Conservation (phyloP, 2,888 invertebrate species). For the Pristionchus japonicus region DNA sequence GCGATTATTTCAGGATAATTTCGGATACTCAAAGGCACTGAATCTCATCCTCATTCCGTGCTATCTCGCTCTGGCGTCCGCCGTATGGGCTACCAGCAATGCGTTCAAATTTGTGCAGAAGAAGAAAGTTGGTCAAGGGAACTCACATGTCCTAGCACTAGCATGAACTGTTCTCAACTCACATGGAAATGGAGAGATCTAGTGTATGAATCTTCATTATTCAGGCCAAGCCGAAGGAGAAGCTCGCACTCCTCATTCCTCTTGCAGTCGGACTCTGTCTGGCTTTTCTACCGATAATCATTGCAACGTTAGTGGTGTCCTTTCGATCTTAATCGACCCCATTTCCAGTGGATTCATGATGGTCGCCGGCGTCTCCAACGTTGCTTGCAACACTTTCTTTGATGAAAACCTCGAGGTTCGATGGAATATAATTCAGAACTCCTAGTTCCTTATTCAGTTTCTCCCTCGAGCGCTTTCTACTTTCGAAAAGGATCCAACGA, state of each 20-base stretch:
- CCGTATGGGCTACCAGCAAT: background rate
- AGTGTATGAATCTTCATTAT: too few relatives aligned
- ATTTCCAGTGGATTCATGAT: background rate
- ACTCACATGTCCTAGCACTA: too few relatives aligned
- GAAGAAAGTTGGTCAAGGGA: too few relatives aligned
- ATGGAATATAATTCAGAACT: too few relatives aligned
- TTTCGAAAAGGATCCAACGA: background rate
- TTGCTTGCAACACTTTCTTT: background rate
- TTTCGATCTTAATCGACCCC: background rate
- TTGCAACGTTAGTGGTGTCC: background rate
- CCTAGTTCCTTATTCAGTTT: too few relatives aligned
- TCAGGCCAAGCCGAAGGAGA: background rate
- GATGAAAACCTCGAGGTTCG: too few relatives aligned
- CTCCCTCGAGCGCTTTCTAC: background rate
- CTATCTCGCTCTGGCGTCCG: background rate
- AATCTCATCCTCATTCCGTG: background rate
- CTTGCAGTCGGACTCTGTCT: background rate
- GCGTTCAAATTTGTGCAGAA: background rate
- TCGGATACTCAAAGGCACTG: background rate
- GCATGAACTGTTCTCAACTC: background rate
- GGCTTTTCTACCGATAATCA: background rate
- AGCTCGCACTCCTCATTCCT: background rate
- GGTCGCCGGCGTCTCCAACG: background rate
- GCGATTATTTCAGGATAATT: background rate
- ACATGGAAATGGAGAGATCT: too few relatives aligned